Evolutionary conservation across 2,113 vertebrate species (phyloP).

Genomic region (Hipposideros armiger): DNA sequence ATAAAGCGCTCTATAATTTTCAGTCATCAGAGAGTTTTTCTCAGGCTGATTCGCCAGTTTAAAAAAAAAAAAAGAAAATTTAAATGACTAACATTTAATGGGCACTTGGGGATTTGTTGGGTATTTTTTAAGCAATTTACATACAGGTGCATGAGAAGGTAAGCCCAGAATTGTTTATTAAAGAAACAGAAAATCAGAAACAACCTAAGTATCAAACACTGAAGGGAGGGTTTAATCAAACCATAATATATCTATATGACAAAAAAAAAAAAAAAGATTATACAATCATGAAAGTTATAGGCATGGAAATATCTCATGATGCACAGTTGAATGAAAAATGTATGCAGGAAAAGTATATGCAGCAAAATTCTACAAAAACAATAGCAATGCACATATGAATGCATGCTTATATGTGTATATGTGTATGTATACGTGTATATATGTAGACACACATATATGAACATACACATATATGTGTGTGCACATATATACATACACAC

Average conservation of each 20-base stretch:
- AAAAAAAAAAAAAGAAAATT: background rate
- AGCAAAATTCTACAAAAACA: slow-evolving; percentile 9
- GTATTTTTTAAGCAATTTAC: background rate
- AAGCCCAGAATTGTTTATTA: background rate
- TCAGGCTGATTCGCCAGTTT: background rate
- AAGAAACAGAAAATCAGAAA: slow-evolving; percentile 49
- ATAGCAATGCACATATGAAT: background rate
- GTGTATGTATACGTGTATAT: too few relatives aligned
- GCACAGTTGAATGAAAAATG: background rate
- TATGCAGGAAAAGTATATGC: background rate
- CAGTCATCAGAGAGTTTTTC: background rate
- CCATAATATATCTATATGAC: background rate
- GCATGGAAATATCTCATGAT: slow-evolving; percentile 16
- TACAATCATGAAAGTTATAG: background rate
- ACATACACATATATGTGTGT: background rate
- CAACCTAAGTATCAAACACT: background rate
- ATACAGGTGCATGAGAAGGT: background rate
- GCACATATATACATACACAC: background rate
- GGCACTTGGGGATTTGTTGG: background rate
- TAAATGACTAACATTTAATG: background rate
- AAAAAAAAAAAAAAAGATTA: background rate
- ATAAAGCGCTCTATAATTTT: background rate
- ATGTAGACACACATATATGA: background rate
- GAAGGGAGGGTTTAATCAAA: background rate
- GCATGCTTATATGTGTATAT: background rate